Evolutionary conservation across 2,113 vertebrate genomes (phyloP).

Genomic region (Sitta europaea): DNA sequence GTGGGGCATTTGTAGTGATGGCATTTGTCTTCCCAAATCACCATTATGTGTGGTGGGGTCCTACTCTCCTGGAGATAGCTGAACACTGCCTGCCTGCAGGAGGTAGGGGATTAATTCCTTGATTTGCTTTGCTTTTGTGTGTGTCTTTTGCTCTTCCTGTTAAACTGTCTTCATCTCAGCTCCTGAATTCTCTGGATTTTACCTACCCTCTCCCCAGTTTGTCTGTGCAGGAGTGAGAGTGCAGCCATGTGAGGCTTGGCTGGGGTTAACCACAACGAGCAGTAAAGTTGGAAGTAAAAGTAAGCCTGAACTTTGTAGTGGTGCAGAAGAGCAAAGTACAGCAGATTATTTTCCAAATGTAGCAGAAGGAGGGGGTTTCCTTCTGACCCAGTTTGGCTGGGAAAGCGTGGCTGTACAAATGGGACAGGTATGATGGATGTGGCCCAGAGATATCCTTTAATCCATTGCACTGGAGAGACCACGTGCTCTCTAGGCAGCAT

Average conservation of each 20-base stretch:
- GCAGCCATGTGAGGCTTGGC: fast-evolving
- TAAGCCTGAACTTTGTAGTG: neutral
- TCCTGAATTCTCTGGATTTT: neutral
- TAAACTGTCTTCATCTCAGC: neutral
- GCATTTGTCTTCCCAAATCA: neutral
- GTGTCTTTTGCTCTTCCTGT: neutral
- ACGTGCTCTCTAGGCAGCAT: no score
- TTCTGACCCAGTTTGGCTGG: no score
- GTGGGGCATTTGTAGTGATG: neutral
- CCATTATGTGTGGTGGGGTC: fast-evolving
- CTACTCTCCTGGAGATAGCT: neutral
- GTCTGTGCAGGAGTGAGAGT: fast-evolving
- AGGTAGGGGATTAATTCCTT: neutral
- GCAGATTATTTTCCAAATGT: neutral
- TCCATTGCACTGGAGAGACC: no score
- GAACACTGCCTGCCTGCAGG: neutral
- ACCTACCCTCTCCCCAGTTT: fast-evolving
- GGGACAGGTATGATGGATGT: no score
- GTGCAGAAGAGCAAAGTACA: neutral
- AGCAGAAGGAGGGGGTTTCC: no score
- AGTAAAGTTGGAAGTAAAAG: neutral
- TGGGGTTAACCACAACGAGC: neutral
- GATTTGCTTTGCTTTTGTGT: neutral
- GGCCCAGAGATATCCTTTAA: no score
- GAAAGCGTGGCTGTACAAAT: no score